Conservation (phyloP, 2,797 vertebrate genomes). For the Micrastur ruficollis region DNA sequence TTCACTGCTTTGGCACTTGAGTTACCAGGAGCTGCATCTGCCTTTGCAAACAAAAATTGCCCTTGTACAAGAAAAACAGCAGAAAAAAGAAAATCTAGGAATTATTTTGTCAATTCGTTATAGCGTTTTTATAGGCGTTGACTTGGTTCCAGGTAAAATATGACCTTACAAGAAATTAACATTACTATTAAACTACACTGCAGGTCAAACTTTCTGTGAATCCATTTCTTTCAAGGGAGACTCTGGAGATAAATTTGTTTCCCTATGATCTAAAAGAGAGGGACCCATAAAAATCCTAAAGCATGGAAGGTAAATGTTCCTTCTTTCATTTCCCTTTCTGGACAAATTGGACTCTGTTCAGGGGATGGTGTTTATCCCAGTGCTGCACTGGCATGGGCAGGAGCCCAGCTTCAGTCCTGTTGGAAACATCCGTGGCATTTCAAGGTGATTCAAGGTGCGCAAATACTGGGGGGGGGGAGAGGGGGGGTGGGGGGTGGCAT, state of each 20-base stretch:
- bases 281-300: background rate
- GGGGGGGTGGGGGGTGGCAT: background rate
- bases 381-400: background rate
- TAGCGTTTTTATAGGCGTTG: background rate
- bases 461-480: background rate
- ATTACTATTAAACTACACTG: background rate
- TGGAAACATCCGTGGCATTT: slow-evolving; percentile 20
- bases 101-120: background rate
- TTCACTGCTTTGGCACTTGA: accelerated
- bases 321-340: background rate
- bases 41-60: background rate
- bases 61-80: background rate
- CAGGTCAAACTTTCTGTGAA: background rate
- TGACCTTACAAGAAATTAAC: background rate
- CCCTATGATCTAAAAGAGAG: background rate
- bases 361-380: slow-evolving; percentile 49
- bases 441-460: background rate
- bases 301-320: background rate
- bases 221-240: background rate
- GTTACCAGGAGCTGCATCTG: background rate
- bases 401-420: background rate
- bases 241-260: background rate
- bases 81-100: background rate
- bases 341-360: background rate
- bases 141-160: background rate